Base-by-base conservation (phyloP, 2,888 invertebrate genomes). In the Pimpla rufipes region DNA sequence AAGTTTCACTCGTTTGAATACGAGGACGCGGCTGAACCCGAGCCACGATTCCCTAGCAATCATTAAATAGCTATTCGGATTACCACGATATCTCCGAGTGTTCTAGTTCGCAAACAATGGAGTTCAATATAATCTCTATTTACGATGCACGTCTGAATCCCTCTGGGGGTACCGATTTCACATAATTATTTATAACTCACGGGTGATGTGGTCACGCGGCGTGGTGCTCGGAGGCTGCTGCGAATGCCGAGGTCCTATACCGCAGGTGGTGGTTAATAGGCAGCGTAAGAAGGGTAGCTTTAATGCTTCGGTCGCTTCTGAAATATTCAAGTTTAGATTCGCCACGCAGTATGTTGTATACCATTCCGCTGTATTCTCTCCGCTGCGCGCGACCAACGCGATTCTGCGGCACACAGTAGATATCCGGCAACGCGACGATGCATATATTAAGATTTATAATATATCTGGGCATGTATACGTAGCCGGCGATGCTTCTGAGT, bases 271-370 rank as follows among this genome's bases (percentile, higher is more conserved):
- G 92, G 91, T 92, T 93, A 93, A 93, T 93, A 92, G 91, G 91
- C 88, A 90, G 79, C 88, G 90, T 90, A 93, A 91, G 92, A 91
- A 92, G 93, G 93, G 93, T 92, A 89, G 91, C 91, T 91, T 92
- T 92, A 92, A 93, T 91, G 91, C 88, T 89, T 88, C 89, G 88
- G 88, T 89, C 88, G 88, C 74, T 85, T 86, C 89, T 93, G 89
- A 93, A 93, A 93, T 93, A 93, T 92, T 93, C 92, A 93, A 90
- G 89, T 90, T 90, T 91, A 89, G 90, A 90, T 90, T 90, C 88
- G 88, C 88, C 86, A 85, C 85, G 71, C 67, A 18, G 64, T 76
- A 59, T 78, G 66, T 64, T 45, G 57, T 67, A 59, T 59, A 52
- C 74, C 47, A 59, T 52, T 74, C 11, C 76, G 67, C 81, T 74